These are phyloP conservation scores for Cerceris rybyensis DNA, from an alignment of 2,888 invertebrate genomes.

Conservation along the genomic window DNA sequence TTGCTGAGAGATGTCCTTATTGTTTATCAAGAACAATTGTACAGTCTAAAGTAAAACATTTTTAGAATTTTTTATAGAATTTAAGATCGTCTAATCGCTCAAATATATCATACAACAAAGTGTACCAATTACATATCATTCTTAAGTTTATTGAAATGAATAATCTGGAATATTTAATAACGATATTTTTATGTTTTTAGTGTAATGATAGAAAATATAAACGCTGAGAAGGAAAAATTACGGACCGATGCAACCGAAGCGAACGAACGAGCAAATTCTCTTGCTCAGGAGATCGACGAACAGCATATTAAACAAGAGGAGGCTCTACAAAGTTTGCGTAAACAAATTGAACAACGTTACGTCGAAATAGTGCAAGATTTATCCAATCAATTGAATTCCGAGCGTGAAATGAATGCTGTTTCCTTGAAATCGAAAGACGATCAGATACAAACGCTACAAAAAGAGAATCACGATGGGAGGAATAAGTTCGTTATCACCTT, in stretches of 20 bases:
- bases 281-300: slow-evolving; percentile 96
- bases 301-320: slow-evolving; percentile 92
- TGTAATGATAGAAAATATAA: slow-evolving; percentile 85
- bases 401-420: slow-evolving; percentile 88
- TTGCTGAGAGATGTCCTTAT: slow-evolving; percentile 86
- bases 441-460: slow-evolving; percentile 86
- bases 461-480: slow-evolving; percentile 87
- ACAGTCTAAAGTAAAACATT: slow-evolving; percentile 83
- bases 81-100: neutral
- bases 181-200: slow-evolving; percentile 70
- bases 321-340: slow-evolving; percentile 86
- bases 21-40: slow-evolving; percentile 87
- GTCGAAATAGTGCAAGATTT: slow-evolving; percentile 89
- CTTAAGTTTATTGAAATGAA: too few species aligned
- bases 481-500: slow-evolving; percentile 85
- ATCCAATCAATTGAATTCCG: slow-evolving; percentile 87
- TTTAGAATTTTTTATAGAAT: slow-evolving; percentile 38
- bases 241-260: slow-evolving; percentile 91
- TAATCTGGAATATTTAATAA: neutral
- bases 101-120: too few species aligned
- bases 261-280: slow-evolving; percentile 89
- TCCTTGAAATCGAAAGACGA: slow-evolving; percentile 85
- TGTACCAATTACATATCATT: too few species aligned
- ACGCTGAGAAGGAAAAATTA: slow-evolving; percentile 91
- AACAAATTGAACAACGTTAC: slow-evolving; percentile 89